Conservation (phyloP, 2,797 vertebrate genomes). For the Coranthus polyacanthus region DNA sequence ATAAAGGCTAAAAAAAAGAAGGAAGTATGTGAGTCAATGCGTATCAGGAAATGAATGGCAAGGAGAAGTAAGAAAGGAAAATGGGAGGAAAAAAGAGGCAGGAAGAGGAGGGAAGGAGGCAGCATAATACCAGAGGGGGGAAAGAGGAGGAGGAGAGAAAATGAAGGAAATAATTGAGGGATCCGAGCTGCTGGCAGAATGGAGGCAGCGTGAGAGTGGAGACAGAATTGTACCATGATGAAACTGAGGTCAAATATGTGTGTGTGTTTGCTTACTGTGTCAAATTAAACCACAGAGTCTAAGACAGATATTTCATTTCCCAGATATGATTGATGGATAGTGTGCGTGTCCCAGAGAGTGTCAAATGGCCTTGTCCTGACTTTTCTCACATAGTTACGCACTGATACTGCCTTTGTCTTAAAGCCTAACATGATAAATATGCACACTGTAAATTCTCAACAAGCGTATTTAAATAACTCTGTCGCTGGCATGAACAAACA, state of each 20-base stretch:
- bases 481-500: neutral
- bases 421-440: neutral
- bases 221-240: slow-evolving; percentile 41
- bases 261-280: slow-evolving; percentile 40
- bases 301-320: slow-evolving; percentile 74
- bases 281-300: slow-evolving; percentile 60
- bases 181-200: slow-evolving; percentile 35
- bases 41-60: neutral
- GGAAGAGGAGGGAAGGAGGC: neutral
- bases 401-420: neutral
- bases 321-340: slow-evolving; percentile 72
- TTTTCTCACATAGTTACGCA: slow-evolving; percentile 18
- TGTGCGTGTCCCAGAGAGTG: slow-evolving; percentile 52
- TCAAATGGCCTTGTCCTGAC: slow-evolving; percentile 37
- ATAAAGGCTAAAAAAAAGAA: neutral
- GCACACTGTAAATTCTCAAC: neutral
- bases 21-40: neutral
- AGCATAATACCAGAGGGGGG: neutral
- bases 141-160: neutral
- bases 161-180: slow-evolving; percentile 42
- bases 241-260: slow-evolving; percentile 54
- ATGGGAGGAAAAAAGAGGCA: neutral
- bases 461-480: neutral
- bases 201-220: slow-evolving; percentile 33
- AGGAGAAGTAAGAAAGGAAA: neutral